Percentiles rank a stretch among this genome's conserved stretches.
These are phyloP conservation scores for Goniozus legneri DNA, from an alignment of 1,140 invertebrate species.

Conservation along the genomic window DNA sequence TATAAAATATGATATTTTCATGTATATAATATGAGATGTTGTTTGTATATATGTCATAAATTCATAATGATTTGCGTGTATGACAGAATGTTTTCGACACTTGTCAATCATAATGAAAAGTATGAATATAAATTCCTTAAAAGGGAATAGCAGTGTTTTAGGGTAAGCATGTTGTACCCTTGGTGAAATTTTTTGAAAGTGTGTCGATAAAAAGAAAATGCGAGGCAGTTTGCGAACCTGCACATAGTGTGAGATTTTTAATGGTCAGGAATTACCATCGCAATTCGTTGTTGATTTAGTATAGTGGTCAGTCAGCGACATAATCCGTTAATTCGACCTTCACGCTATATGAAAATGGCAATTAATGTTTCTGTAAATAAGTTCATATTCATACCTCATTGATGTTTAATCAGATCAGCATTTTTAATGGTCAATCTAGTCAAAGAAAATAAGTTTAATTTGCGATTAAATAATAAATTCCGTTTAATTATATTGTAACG, in stretches of 20 bases:
- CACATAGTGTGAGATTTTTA: conserved; percentile 16
- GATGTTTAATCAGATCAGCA: conserved; percentile 15
- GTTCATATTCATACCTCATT: conserved; percentile 7
- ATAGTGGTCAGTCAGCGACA: conserved; percentile 46
- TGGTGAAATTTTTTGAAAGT: conserved; percentile 17
- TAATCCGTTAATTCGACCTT: conserved; percentile 47
- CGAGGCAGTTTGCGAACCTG: conserved; percentile 16
- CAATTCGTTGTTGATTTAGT: conserved; percentile 49
- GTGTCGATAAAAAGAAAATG: conserved; percentile 25
- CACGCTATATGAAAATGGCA: not conserved
- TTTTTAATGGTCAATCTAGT: conserved; percentile 34
- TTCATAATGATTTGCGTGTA: conserved; percentile 37
- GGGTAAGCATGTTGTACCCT: conserved; percentile 7
- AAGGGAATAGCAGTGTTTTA: conserved; percentile 20
- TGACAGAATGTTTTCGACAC: conserved; percentile 26
- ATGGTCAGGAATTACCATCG: conserved; percentile 25
- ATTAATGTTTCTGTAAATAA: not conserved
- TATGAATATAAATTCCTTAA: conserved; percentile 9
- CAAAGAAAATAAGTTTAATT: conserved; percentile 16
- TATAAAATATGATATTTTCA: conserved; percentile 48
- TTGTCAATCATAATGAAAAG: conserved; percentile 15
- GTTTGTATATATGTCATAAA: conserved; percentile 53
- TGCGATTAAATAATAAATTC: not conserved
- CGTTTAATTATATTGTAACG: not conserved
- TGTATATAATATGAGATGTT: conserved; percentile 52